Conservation (phyloP, 2,113 vertebrate species). For the Gasterosteus aculeatus region DNA sequence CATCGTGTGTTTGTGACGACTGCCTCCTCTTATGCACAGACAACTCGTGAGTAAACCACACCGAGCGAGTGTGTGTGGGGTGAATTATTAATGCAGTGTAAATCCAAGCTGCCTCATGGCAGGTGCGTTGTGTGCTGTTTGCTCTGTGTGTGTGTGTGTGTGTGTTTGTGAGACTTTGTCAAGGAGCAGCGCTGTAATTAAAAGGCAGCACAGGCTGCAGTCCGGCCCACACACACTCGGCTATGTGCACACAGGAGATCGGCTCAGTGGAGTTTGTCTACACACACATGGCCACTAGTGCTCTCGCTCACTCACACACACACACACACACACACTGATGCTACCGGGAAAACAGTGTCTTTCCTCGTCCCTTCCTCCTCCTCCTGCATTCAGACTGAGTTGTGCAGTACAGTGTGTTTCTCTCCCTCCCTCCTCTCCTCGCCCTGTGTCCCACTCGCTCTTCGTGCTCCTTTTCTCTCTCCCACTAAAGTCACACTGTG, state of each 20-base stretch:
- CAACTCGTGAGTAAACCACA: slow-evolving; percentile 8
- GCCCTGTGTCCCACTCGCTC: slow-evolving; percentile 5
- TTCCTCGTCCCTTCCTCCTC: not conserved
- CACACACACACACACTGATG: slow-evolving; percentile 18
- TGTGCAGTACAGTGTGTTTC: slow-evolving; percentile 29
- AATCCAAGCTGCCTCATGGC: slow-evolving; percentile 73
- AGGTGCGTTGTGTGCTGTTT: slow-evolving; percentile 60
- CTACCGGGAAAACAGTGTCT: not conserved
- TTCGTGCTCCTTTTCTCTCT: slow-evolving; percentile 7
- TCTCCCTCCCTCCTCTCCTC: slow-evolving; percentile 8
- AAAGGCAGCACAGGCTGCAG: slow-evolving; percentile 61
- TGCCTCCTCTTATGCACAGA: slow-evolving; percentile 30
- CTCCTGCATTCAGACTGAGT: slow-evolving; percentile 1
- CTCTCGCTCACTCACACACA: not conserved
- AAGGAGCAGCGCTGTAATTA: slow-evolving; percentile 67
- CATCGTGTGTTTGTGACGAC: slow-evolving; percentile 8
- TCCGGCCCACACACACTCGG: slow-evolving; percentile 52
- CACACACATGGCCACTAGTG: slow-evolving; percentile 29
- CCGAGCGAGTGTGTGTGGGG: slow-evolving; percentile 22
- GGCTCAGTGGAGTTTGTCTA: slow-evolving; percentile 8
- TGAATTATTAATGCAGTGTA: slow-evolving; percentile 77
- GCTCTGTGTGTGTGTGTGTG: slow-evolving; percentile 28
- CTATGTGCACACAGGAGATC: slow-evolving; percentile 27
- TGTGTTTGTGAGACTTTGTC: slow-evolving; percentile 31
- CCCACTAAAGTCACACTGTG: slow-evolving; percentile 50